Conservation (phyloP, 2,113 vertebrate species). For the Dasyprocta punctata region DNA sequence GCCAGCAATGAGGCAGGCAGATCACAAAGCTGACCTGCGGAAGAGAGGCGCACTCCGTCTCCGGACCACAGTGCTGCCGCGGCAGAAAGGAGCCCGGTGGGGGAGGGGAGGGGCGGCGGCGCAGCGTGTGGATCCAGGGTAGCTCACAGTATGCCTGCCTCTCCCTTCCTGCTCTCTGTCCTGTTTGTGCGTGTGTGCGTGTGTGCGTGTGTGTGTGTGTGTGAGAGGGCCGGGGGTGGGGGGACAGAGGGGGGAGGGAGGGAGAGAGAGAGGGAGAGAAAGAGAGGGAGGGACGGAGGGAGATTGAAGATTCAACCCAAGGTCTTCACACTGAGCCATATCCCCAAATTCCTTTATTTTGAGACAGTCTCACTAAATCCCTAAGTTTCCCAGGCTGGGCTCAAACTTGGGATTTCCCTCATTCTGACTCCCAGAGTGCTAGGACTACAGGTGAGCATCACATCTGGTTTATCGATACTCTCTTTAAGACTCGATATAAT, state of each 20-base stretch:
- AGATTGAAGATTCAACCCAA: neutral
- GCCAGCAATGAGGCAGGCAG: neutral
- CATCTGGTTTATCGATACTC: neutral
- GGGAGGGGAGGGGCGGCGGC: too few relatives aligned
- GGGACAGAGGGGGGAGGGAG: too few relatives aligned
- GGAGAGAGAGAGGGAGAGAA: too few relatives aligned
- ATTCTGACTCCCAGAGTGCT: neutral
- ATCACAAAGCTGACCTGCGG: neutral
- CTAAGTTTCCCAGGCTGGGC: neutral
- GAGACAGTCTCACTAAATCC: neutral
- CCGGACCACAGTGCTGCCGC: neutral
- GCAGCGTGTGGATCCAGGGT: neutral
- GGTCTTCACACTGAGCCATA: neutral
- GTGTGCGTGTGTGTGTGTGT: too few relatives aligned
- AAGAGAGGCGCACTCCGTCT: neutral
- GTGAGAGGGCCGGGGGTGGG: too few relatives aligned
- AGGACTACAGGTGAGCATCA: neutral
- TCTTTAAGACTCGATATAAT: too few relatives aligned
- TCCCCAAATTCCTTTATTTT: too few relatives aligned
- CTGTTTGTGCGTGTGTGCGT: neutral
- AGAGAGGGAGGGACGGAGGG: too few relatives aligned
- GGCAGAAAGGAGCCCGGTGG: neutral
- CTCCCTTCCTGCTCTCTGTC: neutral
- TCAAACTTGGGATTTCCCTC: neutral
- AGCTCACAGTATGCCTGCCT: neutral